These are phyloP conservation scores for Epinotia bilunana DNA, from an alignment of 2,888 invertebrate species.

Conservation along the genomic window DNA sequence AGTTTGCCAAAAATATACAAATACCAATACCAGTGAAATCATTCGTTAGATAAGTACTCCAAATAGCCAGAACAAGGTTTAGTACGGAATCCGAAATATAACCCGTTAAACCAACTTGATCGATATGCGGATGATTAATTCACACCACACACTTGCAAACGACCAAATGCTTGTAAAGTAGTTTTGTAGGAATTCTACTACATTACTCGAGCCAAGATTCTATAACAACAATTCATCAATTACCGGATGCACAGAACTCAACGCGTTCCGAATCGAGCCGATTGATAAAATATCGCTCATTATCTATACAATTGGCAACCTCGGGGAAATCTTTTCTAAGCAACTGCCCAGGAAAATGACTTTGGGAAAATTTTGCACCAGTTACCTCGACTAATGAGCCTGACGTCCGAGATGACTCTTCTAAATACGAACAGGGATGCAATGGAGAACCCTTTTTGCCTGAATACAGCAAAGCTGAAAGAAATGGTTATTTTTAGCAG, in stretches of 20 bases:
- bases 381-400: conserved; percentile 81
- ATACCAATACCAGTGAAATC: too few relatives aligned
- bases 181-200: conserved; percentile 1
- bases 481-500: too few relatives aligned
- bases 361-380: conserved; percentile 74
- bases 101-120: too few relatives aligned
- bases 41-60: too few relatives aligned
- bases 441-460: conserved; percentile 50
- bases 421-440: conserved; percentile 66
- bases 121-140: too few relatives aligned
- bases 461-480: neutral
- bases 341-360: conserved; percentile 72
- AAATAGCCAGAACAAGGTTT: too few relatives aligned
- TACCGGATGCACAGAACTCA: neutral
- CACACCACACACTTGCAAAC: too few relatives aligned
- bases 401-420: conserved; percentile 76
- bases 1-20: too few relatives aligned
- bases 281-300: conserved; percentile 32
- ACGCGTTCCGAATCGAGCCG: conserved; percentile 11
- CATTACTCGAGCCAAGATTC: neutral
- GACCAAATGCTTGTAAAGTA: neutral
- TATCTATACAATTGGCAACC: conserved; percentile 52
- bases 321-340: conserved; percentile 65
- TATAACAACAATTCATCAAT: conserved; percentile 7
- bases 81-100: too few relatives aligned